Evolutionary conservation across 1,140 invertebrate genomes (phyloP).

Genomic region (Dinothrombium tinctorium): DNA sequence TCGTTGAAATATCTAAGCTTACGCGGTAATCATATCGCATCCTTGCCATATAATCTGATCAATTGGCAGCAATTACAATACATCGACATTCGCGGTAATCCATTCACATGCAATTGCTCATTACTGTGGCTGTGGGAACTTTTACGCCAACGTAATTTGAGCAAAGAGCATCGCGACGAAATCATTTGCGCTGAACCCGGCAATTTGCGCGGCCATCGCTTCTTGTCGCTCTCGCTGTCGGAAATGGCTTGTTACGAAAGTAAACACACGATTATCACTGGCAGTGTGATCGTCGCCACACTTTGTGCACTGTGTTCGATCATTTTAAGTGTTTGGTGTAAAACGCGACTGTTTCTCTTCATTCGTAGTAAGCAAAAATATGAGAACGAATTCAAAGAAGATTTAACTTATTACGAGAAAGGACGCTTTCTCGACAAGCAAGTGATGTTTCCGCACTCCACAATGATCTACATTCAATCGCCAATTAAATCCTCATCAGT

Average conservation of each 20-base stretch:
- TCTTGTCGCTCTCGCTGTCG: neutral
- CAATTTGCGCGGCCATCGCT: neutral
- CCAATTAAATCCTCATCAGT: too few relatives aligned
- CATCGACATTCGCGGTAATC: slow-evolving; percentile 43
- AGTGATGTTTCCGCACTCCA: too few relatives aligned
- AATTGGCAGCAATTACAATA: slow-evolving; percentile 14
- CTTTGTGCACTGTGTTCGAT: too few relatives aligned
- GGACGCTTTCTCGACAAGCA: too few relatives aligned
- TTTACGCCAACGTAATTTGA: neutral
- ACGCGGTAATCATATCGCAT: slow-evolving; percentile 14
- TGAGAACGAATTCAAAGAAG: too few relatives aligned
- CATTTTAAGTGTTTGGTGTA: too few relatives aligned
- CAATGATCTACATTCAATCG: too few relatives aligned
- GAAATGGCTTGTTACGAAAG: slow-evolving; percentile 1
- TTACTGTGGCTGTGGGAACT: slow-evolving; percentile 53
- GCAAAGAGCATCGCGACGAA: neutral
- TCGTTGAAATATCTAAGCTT: slow-evolving; percentile 37
- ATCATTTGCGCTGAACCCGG: neutral
- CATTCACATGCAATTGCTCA: slow-evolving; percentile 62
- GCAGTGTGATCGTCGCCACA: too few relatives aligned
- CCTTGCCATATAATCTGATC: slow-evolving; percentile 8
- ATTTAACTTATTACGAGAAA: too few relatives aligned
- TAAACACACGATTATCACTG: neutral
- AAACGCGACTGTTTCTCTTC: too few relatives aligned
- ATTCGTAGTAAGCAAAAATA: too few relatives aligned